Base-by-base conservation (phyloP, 1,140 invertebrate species). In the Leptoteleia sp. region DNA sequence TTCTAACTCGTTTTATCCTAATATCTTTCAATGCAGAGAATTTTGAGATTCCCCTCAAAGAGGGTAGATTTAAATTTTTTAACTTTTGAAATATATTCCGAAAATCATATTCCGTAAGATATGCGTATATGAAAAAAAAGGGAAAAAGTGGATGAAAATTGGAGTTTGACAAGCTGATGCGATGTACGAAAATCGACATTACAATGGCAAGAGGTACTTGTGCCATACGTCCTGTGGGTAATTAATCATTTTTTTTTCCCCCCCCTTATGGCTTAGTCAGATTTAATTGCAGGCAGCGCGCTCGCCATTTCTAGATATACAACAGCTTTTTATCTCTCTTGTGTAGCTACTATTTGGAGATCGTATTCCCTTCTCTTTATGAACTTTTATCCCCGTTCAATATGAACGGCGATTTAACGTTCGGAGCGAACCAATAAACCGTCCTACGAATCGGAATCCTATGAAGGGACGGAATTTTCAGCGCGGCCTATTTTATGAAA, bases 211-310 rank as follows among this genome's bases (percentile, higher is more conserved):
- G 27, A 29, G 8, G 27, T 8, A 19, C n/a, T 25, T 40, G 17
- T 25, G 29, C 25, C 29, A 33, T 59, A 35, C 13, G 19, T 45
- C 1, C 6, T 1, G n/a, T n/a, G n/a, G n/a, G 27, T 52, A 52
- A 65, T 65, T 52, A 67, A 35, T 67, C 12, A 45, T 67, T n/a
- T n/a, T n/a, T n/a, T n/a, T n/a, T n/a, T 17, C 7, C 15, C 8
- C 25, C 13, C 33, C 13, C 29, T 68, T 70, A 71, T 77, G 57
- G 70, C 67, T 83, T 82, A 62, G 79, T 79, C 84, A 82, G 80
- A 85, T 85, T 85, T 86, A 84, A 84, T 85, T 84, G 83, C 76
- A 40, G 82, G 61, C 79, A 62, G 72, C 62, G 67, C 50, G 42
- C 48, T 48, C 67, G 65, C 61, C 54, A 61, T 68, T 54, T 70